Percentiles rank a stretch among this genome's conserved stretches.
phyloP scores from a whole-genome alignment of 1,140 invertebrate species.

The Streblospio benedicti region DNA sequence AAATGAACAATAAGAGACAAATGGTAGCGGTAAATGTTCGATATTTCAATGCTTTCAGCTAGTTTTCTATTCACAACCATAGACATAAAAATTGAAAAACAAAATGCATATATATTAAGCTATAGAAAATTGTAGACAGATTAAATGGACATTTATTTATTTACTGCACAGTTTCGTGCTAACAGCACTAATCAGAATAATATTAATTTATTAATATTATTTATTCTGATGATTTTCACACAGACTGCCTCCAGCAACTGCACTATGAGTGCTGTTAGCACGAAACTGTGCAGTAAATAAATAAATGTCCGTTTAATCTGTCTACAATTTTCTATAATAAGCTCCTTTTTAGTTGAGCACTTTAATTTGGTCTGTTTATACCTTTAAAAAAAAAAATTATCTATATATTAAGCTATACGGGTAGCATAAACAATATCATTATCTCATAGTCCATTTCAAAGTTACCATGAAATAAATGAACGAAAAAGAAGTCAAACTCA shows the following conservation, averaged over 20 bases:
- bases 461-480: neutral
- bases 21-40: neutral
- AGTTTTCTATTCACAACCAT: neutral
- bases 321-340: too few species aligned
- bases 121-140: neutral
- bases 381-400: neutral
- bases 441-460: neutral
- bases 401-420: neutral
- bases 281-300: too few species aligned
- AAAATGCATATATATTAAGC: neutral
- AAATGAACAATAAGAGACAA: neutral
- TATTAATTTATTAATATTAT: neutral
- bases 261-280: too few species aligned
- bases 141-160: too few species aligned
- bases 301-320: too few species aligned
- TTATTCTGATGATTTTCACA: neutral
- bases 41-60: neutral
- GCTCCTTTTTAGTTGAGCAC: too few species aligned
- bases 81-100: neutral
- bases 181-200: too few species aligned
- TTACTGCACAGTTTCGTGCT: too few species aligned
- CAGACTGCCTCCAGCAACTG: too few species aligned
- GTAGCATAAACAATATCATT: neutral
- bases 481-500: slow-evolving; percentile 25
- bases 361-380: too few species aligned